Percentiles rank a stretch among this genome's conserved stretches.
Evolutionary conservation across 2,113 vertebrate genomes (phyloP).

Genomic region (Caranx ignobilis): DNA sequence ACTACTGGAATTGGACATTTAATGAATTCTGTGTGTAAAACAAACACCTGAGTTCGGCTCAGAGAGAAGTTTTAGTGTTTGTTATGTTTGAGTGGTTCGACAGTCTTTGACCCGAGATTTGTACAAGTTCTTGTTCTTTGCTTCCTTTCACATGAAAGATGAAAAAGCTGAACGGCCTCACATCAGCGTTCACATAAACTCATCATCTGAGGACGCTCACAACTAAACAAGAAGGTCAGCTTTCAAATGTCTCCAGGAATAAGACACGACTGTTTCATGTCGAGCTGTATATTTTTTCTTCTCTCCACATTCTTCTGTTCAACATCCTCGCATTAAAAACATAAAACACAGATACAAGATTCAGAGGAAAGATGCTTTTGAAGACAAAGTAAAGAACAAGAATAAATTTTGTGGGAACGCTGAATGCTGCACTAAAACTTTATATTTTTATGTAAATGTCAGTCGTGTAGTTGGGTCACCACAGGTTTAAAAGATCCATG

Average conservation of each 20-base stretch:
- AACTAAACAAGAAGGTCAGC: conserved; percentile 34
- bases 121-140: neutral
- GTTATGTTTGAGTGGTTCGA: conserved; percentile 10
- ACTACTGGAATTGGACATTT: too few species aligned
- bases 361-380: neutral
- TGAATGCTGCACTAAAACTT: too few species aligned
- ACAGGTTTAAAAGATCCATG: neutral
- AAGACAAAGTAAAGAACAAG: too few species aligned
- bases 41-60: neutral
- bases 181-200: conserved; percentile 25
- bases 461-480: too few species aligned
- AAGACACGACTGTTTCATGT: neutral
- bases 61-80: neutral
- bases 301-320: neutral
- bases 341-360: neutral
- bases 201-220: neutral
- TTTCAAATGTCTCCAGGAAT: conserved; percentile 27
- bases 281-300: neutral
- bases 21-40: too few species aligned
- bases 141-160: conserved; percentile 56
- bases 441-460: too few species aligned
- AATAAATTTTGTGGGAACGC: too few species aligned
- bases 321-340: neutral
- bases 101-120: conserved; percentile 16
- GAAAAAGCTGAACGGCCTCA: conserved; percentile 12